A percentile compares a stretch with the other conserved stretches of the same genome.
phyloP scores from a whole-genome alignment of 2,888 invertebrate genomes.

The Noctua fimbriata region DNA sequence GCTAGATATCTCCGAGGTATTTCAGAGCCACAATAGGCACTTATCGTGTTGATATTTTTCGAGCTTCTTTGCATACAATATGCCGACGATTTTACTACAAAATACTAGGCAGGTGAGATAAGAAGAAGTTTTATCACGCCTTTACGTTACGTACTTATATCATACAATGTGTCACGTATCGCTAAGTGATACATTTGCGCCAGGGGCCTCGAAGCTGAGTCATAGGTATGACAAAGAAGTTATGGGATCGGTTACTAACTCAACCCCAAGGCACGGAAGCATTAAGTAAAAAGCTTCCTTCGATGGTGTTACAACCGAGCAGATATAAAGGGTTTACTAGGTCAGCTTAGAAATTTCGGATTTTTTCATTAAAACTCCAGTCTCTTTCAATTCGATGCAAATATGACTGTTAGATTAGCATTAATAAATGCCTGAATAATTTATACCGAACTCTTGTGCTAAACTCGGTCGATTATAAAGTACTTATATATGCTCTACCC shows the following conservation, averaged over 20 bases:
- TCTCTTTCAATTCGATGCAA: neutral
- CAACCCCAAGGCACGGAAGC: constrained; percentile 46
- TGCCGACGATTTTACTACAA: constrained; percentile 35
- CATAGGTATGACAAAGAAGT: constrained; percentile 58
- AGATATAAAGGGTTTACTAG: constrained; percentile 27
- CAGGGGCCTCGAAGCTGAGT: constrained; percentile 51
- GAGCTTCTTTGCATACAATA: constrained; percentile 21
- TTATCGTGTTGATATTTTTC: constrained; percentile 7
- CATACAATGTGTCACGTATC: constrained; percentile 52
- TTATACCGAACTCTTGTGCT: neutral
- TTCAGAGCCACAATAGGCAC: constrained; percentile 10
- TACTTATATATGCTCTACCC: neutral
- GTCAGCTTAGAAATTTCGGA: neutral
- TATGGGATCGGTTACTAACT: constrained; percentile 64
- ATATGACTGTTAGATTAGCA: neutral
- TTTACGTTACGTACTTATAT: constrained; percentile 46
- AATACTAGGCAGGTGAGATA: constrained; percentile 39
- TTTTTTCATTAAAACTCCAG: neutral
- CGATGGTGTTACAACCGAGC: constrained; percentile 23
- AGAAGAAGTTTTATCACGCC: constrained; percentile 51
- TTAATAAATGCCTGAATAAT: neutral
- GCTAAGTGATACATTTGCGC: constrained; percentile 54
- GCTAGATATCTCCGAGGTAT: too few species aligned
- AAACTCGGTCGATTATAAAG: neutral
- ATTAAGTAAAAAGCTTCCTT: constrained; percentile 59